Evolutionary conservation across 2,113 vertebrate species (phyloP), one percentile per base, ranked within the genome.

Genomic region (Steatornis caripensis): DNA sequence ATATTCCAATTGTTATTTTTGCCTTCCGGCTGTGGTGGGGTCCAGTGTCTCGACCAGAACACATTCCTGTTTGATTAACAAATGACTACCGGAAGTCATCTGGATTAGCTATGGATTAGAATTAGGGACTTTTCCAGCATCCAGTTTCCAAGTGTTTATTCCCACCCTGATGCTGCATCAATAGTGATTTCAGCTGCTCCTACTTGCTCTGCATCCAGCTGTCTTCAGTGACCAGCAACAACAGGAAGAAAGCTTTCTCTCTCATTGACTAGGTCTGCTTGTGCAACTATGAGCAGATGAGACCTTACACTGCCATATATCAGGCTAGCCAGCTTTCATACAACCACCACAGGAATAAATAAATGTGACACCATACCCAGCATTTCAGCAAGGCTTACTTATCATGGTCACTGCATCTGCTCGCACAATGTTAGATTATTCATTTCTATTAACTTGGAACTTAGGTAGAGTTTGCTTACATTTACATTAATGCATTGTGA

Each of bases 361-460:
- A 82, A 84, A 77, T 21, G 7, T 30, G 64, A 60, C 39, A 36
- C 15, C 6, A 10, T 57, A 32, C 4, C 20, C 8, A 3, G 30
- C 29, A 60, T 85, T 88, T 22, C 39, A 51, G 41, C 55, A 57
- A 85, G 39, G 54, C 12, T 78, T 51, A 21, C 22, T 64, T 69
- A 16, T 34, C 18, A 26, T 0, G 0, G 45, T 23, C 36, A 32
- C 19, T 78, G 16, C 10, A 34, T 15, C 21, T 74, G n/a, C 17
- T 74, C 65, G 41, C 24, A 51, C 26, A 80, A 5, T 26, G 66
- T 27, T 16, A 68, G 27, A 77, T 54, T 30, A n/a, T 11, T 30
- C 10, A 19, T 60, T 82, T 39, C 12, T 43, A 2, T 19, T 51
- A 64, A 8, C 43, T 76, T 6, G 0, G 15, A 72, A n/a, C 9